Conservation (phyloP, 2,797 vertebrate species). For the Trachops cirrhosus region DNA sequence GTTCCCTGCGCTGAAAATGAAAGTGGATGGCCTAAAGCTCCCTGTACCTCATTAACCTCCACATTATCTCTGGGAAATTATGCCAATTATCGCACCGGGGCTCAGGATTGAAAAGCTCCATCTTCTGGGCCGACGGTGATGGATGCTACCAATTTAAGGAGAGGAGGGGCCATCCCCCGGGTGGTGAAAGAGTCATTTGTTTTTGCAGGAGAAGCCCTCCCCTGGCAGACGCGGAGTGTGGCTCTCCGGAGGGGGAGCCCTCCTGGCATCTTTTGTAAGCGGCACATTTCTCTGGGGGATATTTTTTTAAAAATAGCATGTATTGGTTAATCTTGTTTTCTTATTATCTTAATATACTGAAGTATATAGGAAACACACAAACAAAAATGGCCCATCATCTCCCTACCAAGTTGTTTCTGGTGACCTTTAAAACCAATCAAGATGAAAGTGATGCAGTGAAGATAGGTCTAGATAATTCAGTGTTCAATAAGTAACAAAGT, state of each 20-base stretch:
- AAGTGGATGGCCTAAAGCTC: slow-evolving; percentile 41
- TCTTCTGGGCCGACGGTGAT: background rate
- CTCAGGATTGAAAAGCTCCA: slow-evolving; percentile 56
- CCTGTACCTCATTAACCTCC: slow-evolving; percentile 48
- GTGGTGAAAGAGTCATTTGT: slow-evolving; percentile 45
- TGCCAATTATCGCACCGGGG: slow-evolving; percentile 40
- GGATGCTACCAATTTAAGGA: slow-evolving; percentile 61
- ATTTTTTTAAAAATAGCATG: background rate
- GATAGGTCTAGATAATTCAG: background rate
- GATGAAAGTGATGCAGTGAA: slow-evolving; percentile 14
- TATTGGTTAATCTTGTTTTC: slow-evolving; percentile 44
- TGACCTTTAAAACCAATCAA: slow-evolving; percentile 55
- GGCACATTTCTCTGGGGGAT: background rate
- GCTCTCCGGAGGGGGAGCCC: background rate
- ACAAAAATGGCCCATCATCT: background rate
- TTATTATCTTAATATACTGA: slow-evolving; percentile 47
- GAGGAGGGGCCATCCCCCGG: background rate
- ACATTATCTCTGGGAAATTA: slow-evolving; percentile 56
- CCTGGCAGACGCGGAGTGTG: accelerated
- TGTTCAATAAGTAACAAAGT: slow-evolving; percentile 1
- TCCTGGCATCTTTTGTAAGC: background rate
- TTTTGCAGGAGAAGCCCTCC: background rate
- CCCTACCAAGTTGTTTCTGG: background rate
- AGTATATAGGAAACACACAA: background rate
- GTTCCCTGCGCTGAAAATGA: slow-evolving; percentile 37